Base-by-base conservation (phyloP, 2,888 invertebrate genomes). In the Oeneis ivallda region DNA sequence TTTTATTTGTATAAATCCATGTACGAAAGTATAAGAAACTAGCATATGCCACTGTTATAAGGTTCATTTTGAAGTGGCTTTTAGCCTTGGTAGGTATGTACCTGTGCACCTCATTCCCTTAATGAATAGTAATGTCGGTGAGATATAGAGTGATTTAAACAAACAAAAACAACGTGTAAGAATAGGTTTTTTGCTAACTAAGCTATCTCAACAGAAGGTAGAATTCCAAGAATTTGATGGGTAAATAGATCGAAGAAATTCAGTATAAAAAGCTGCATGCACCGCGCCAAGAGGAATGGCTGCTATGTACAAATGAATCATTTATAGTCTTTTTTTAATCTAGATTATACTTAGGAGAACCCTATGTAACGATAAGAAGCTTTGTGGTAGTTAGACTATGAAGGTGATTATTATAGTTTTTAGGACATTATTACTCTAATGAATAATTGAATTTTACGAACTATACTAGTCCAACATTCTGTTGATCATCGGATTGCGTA, bases 51-150 rank as follows among this genome's bases (percentile, higher is more conserved):
- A 57, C 39, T 65, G 64, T 43, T 62, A 49, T 62, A 70, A 65
- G 47, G 65, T 69, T 58, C 57, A 62, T 49, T 69, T 70, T 70
- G 32, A 58, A 54, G 54, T 63, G 61, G 50, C 62, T 19, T 26
- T 61, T 37, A 57, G 43, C 13, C 54, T 57, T 62, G 50, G 57
- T 69, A 37, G 37, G 37, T 37, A 37, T 9, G 8, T 37, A 69
- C 67, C 69, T 67, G 67, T 53, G 60, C 56, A 65, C 19, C 70
- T 67, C 70, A 70, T 70, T 70, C 69, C 64, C 49, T 57, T 70
- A 71, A 71, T 69, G 67, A 71, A 71, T 73, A 71, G 70, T 70
- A 71, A 71, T 72, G 69, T 66, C 39, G 59, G 70, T 62, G 62
- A 67, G 70, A 68, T 60, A 60, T 67, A 65, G 67, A 64, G 65